A percentile compares a stretch with the other conserved stretches of the same genome.
phyloP scores from a whole-genome alignment of 2,797 vertebrate species.

The Avahi laniger region DNA sequence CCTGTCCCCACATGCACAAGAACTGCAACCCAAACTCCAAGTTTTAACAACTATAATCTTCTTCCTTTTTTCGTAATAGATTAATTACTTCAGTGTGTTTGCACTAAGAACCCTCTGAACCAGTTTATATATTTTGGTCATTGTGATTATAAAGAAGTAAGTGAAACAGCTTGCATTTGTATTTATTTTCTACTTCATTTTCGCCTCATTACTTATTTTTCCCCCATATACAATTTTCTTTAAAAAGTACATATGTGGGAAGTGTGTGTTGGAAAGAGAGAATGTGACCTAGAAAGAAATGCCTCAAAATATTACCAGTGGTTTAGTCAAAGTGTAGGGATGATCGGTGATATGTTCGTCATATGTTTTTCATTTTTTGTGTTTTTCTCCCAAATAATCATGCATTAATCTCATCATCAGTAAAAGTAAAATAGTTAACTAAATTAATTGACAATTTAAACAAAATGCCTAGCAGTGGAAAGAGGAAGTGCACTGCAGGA shows the following conservation, averaged over 20 bases:
- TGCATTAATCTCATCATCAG: background rate
- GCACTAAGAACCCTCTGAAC: background rate
- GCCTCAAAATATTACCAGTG: background rate
- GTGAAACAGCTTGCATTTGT: background rate
- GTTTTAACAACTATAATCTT: background rate
- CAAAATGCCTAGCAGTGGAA: background rate
- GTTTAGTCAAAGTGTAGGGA: background rate
- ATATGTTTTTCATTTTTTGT: background rate
- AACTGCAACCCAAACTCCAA: background rate
- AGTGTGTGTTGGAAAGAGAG: background rate
- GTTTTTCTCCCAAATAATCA: background rate
- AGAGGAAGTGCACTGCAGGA: background rate
- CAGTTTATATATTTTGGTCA: background rate
- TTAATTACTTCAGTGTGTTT: background rate
- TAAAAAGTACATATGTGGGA: background rate
- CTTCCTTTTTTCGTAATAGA: background rate
- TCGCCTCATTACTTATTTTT: background rate
- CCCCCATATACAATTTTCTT: background rate
- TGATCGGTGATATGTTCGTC: background rate
- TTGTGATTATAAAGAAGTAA: background rate
- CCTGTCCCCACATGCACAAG: background rate
- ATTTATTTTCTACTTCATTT: constrained; percentile 1
- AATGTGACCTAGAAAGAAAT: background rate
- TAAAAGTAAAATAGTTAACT: background rate
- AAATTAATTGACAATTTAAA: background rate